Percentiles rank a stretch among this genome's conserved stretches.
Evolutionary conservation across 2,113 vertebrate genomes (phyloP).

Genomic region (Pleuronectes platessa): DNA sequence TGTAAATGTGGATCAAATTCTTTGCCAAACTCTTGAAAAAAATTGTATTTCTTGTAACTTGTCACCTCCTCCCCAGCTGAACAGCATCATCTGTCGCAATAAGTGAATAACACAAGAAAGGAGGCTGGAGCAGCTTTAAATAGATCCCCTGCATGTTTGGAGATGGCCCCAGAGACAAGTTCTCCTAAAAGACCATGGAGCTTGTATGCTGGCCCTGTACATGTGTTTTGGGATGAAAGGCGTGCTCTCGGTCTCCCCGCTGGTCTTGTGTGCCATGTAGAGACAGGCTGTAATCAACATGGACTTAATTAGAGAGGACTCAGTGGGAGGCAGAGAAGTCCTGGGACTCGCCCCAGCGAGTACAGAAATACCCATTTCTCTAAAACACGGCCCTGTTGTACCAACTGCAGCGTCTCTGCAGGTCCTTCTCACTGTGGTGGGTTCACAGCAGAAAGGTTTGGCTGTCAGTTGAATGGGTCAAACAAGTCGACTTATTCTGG

Average conservation of each 20-base stretch:
- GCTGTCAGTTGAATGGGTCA: not conserved
- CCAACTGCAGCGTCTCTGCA: slow-evolving; percentile 22
- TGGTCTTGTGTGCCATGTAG: slow-evolving; percentile 49
- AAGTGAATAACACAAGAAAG: slow-evolving; percentile 24
- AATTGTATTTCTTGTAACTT: not conserved
- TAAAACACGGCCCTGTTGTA: slow-evolving; percentile 47
- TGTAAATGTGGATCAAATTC: too few relatives aligned
- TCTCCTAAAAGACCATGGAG: slow-evolving; percentile 27
- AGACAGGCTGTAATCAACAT: slow-evolving; percentile 75
- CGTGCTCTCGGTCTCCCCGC: slow-evolving; percentile 41
- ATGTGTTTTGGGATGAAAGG: slow-evolving; percentile 68
- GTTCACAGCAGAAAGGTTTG: not conserved
- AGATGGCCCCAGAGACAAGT: slow-evolving; percentile 26
- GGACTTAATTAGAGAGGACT: slow-evolving; percentile 76
- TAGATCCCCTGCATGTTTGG: slow-evolving; percentile 34
- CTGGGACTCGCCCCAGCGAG: slow-evolving; percentile 73
- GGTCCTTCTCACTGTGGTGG: not conserved
- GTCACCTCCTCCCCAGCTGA: not conserved
- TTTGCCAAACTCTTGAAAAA: not conserved
- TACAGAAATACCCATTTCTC: slow-evolving; percentile 71
- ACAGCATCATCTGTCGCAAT: slow-evolving; percentile 25
- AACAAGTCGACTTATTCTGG: not conserved
- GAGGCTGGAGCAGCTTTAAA: slow-evolving; percentile 27
- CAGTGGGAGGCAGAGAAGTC: slow-evolving; percentile 61
- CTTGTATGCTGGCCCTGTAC: slow-evolving; percentile 63